Conservation (phyloP, 2,113 vertebrate species). For the Anthoscopus minutus region DNA sequence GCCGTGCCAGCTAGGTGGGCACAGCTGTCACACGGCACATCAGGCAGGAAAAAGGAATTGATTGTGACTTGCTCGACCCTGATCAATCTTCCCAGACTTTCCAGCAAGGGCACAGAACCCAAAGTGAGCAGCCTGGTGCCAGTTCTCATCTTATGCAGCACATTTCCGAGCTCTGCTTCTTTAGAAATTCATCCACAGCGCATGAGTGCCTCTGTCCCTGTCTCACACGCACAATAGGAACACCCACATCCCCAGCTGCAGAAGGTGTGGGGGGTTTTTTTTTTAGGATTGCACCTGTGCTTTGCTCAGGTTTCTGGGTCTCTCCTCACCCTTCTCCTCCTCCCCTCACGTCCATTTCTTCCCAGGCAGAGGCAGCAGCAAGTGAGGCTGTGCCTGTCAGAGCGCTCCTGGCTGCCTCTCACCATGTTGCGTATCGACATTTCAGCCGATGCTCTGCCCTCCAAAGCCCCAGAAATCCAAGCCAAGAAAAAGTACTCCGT, state of each 20-base stretch:
- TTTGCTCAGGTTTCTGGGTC: neutral
- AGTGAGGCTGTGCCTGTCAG: neutral
- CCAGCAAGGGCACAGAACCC: neutral
- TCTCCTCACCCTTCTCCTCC: neutral
- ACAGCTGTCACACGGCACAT: neutral
- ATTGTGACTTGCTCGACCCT: neutral
- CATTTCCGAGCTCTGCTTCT: neutral
- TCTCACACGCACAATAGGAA: neutral
- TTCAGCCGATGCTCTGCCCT: slow-evolving; percentile 7
- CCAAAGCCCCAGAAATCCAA: neutral
- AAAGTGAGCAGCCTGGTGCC: neutral
- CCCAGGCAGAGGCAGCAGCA: neutral
- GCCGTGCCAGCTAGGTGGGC: neutral
- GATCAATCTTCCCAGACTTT: neutral
- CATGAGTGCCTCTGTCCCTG: neutral
- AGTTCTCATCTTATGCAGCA: neutral
- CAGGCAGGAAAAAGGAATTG: neutral
- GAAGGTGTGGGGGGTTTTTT: neutral
- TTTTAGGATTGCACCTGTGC: neutral
- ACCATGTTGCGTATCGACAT: slow-evolving; percentile 33
- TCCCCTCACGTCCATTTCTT: neutral
- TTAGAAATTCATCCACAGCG: neutral
- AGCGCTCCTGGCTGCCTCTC: neutral
- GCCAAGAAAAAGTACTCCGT: neutral
- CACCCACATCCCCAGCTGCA: neutral